Base-by-base conservation (phyloP, 2,797 vertebrate genomes). In the Octomys mimax region DNA sequence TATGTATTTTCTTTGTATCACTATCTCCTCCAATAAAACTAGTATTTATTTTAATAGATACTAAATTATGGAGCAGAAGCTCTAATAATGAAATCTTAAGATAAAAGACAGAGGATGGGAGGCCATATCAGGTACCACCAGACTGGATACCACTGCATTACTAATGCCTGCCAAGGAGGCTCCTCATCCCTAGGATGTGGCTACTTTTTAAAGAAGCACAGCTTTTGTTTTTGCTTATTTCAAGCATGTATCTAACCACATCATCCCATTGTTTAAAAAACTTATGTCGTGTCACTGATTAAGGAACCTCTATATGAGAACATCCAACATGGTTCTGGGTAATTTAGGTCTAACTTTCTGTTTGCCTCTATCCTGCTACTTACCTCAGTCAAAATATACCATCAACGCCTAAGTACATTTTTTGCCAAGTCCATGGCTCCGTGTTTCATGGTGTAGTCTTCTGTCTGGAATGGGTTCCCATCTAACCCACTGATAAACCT, bases 21-120 rank as follows among this genome's bases (percentile, higher is more conserved):
- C 61, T 62, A 52, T 52, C 66, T 16, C 21, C 13, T 9, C 92
- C 2, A 0, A 12, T 1, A 14, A 95, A 96, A 57, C 39, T 39
- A 59, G 13, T 70, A 92, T 93, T 94, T 92, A 77, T 92, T 96
- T 96, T 87, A 89, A 84, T 59, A 66, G 26, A 19, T 59, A 75
- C 68, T 77, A 93, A 96, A 14, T 61, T 82, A 3, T 94, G 28
- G 81, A 92, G 80, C 66, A 87, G 52, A 86, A 62, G 54, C 36
- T 83, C 18, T 81, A 33, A 59, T 62, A 87, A 62, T 88, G n/a
- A 87, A 93, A 93, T 92, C 3, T 87, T 71, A 62, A 64, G 7
- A 22, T 33, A 19, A 49, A 89, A 93, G 33, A 61, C 70, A 64
- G 18, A 64, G 18, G 31, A 8, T 61, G 4, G 36, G 31, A 91